Percentiles rank a stretch among this genome's conserved stretches.
These are phyloP conservation scores for Rhynchomys soricoides DNA, from an alignment of 2,113 vertebrate genomes.

Conservation along the genomic window DNA sequence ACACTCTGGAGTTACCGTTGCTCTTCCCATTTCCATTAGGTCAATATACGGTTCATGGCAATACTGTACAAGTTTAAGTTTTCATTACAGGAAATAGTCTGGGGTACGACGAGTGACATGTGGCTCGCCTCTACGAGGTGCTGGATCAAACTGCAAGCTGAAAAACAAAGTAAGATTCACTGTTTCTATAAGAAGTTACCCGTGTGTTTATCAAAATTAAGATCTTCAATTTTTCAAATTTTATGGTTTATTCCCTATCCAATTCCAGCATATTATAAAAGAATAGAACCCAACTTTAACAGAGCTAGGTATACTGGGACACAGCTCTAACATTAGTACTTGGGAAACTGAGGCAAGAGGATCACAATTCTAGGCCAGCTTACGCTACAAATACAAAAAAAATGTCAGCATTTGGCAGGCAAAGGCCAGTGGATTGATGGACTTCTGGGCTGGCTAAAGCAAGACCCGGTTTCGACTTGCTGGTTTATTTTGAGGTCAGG, in stretches of 20 bases:
- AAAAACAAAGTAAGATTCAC: slow-evolving; percentile 60
- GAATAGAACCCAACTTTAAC: neutral
- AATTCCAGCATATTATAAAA: neutral
- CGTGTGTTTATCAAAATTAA: neutral
- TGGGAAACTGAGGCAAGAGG: neutral
- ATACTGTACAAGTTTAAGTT: slow-evolving; percentile 92
- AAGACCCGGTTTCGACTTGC: neutral
- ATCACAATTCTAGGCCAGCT: neutral
- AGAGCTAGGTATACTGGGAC: neutral
- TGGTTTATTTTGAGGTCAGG: neutral
- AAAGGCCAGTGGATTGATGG: neutral
- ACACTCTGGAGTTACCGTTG: slow-evolving; percentile 91
- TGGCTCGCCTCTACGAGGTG: slow-evolving; percentile 97
- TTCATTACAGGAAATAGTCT: slow-evolving; percentile 98
- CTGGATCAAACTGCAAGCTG: slow-evolving; percentile 99
- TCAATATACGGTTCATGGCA: slow-evolving; percentile 90
- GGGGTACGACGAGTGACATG: slow-evolving; percentile 99
- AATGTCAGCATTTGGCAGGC: neutral
- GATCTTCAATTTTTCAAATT: neutral
- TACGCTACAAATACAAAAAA: neutral
- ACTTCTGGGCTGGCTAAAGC: neutral
- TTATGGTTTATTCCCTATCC: neutral
- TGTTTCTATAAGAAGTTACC: neutral
- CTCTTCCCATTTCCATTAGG: slow-evolving; percentile 88
- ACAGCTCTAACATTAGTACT: neutral